phyloP scores from a whole-genome alignment of 2,113 vertebrate species.

The Synodontis membranacea region DNA sequence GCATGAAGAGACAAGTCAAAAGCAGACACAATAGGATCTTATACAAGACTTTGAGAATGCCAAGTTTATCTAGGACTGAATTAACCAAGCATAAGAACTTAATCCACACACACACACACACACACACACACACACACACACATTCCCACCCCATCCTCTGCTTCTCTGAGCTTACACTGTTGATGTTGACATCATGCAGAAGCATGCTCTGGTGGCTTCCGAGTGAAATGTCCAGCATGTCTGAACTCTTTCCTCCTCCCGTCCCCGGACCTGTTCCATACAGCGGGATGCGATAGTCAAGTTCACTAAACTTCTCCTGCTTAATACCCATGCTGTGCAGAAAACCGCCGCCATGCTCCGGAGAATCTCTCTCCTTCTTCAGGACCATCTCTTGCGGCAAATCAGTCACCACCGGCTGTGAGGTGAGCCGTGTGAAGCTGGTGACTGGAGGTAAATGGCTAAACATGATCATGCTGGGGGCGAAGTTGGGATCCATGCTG shows the following conservation, averaged over 20 bases:
- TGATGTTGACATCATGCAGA: slow-evolving; percentile 88
- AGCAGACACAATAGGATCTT: not conserved
- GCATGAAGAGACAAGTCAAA: not conserved
- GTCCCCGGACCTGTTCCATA: slow-evolving; percentile 74
- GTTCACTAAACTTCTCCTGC: slow-evolving; percentile 89
- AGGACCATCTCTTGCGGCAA: slow-evolving; percentile 90
- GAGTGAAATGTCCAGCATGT: slow-evolving; percentile 81
- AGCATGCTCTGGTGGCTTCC: slow-evolving; percentile 80
- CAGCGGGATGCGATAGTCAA: slow-evolving; percentile 80
- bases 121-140: not conserved
- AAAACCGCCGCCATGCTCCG: slow-evolving; percentile 81
- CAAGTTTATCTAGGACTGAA: not conserved
- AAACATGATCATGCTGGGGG: slow-evolving; percentile 93
- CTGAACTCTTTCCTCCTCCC: slow-evolving; percentile 73
- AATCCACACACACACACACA: not conserved
- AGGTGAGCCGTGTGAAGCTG: slow-evolving; percentile 91
- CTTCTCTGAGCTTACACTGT: slow-evolving; percentile 64
- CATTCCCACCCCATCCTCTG: slow-evolving; percentile 56
- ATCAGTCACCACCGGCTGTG: slow-evolving; percentile 81
- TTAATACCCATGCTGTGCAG: slow-evolving; percentile 92
- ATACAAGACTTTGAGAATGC: not conserved
- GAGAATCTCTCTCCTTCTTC: slow-evolving; percentile 89
- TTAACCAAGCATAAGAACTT: not conserved
- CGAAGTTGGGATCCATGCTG: slow-evolving; percentile 90
- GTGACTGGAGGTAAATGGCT: slow-evolving; percentile 95